phyloP scores from a whole-genome alignment of 2,113 vertebrate species.

The Oncorhynchus nerka region DNA sequence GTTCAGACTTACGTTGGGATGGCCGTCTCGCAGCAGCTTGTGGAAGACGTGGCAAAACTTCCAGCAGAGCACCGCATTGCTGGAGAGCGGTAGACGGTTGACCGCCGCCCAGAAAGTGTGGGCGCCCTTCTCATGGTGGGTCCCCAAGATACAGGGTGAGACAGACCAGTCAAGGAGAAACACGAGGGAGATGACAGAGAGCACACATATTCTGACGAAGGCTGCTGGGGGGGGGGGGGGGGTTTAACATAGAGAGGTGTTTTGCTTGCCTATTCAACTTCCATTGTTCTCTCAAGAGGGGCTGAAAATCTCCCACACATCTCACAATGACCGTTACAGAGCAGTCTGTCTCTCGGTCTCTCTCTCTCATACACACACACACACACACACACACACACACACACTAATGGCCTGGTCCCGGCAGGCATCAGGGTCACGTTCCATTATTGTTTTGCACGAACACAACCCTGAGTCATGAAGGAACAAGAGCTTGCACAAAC shows the following conservation, averaged over 20 bases:
- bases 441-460: conserved; percentile 36
- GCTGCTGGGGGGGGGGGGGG: too few species aligned
- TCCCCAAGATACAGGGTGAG: conserved; percentile 94
- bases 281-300: too few species aligned
- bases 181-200: too few species aligned
- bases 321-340: neutral
- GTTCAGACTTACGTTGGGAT: conserved; percentile 82
- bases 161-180: conserved; percentile 77
- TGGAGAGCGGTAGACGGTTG: conserved; percentile 92
- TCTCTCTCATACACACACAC: too few species aligned
- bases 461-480: conserved; percentile 16
- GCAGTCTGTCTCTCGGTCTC: neutral
- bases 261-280: too few species aligned
- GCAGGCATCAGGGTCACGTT: conserved; percentile 6
- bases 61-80: conserved; percentile 97
- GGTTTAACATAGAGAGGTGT: too few species aligned
- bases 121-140: conserved; percentile 95
- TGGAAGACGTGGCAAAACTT: conserved; percentile 99
- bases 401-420: too few species aligned
- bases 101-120: conserved; percentile 95
- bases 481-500: neutral
- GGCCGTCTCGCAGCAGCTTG: conserved; percentile 94
- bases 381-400: too few species aligned
- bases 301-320: too few species aligned
- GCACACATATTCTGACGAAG: too few species aligned